Percentiles rank a stretch among this genome's conserved stretches.
phyloP scores from a whole-genome alignment of 1,140 invertebrate species.

The Kradibia gibbosae region DNA sequence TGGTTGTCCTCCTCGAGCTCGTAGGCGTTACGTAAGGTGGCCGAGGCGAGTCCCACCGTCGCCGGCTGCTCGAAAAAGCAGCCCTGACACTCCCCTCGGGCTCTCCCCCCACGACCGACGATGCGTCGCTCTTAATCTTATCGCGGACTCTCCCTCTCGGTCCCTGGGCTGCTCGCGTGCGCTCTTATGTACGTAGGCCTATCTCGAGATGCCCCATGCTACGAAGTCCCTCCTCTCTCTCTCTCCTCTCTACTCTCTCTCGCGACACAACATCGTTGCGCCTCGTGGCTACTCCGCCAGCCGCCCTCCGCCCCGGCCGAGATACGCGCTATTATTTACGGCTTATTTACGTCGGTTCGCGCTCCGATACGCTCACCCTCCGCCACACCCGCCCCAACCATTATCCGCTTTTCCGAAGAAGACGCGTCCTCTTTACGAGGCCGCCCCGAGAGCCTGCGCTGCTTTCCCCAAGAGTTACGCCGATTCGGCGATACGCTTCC shows the following conservation, averaged over 20 bases:
- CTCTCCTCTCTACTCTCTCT: neutral
- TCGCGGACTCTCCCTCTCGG: neutral
- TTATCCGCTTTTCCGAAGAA: neutral
- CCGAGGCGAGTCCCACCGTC: too few relatives aligned
- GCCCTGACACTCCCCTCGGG: too few relatives aligned
- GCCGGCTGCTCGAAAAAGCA: neutral
- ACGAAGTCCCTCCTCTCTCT: too few relatives aligned
- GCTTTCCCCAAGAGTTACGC: neutral
- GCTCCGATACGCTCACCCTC: neutral
- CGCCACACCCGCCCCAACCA: neutral
- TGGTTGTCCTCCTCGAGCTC: too few relatives aligned
- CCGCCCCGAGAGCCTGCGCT: neutral
- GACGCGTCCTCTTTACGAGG: neutral
- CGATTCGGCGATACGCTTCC: neutral
- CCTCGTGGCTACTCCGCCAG: too few relatives aligned
- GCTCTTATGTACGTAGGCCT: too few relatives aligned
- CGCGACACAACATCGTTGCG: neutral
- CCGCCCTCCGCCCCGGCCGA: neutral
- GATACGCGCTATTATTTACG: neutral
- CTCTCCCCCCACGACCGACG: too few relatives aligned
- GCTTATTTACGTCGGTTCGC: neutral
- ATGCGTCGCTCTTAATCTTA: neutral
- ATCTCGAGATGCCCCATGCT: too few relatives aligned
- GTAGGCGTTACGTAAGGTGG: too few relatives aligned
- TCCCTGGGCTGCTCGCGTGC: too few relatives aligned